phyloP scores from a whole-genome alignment of 1,140 invertebrate genomes.

The Cydia splendana region DNA sequence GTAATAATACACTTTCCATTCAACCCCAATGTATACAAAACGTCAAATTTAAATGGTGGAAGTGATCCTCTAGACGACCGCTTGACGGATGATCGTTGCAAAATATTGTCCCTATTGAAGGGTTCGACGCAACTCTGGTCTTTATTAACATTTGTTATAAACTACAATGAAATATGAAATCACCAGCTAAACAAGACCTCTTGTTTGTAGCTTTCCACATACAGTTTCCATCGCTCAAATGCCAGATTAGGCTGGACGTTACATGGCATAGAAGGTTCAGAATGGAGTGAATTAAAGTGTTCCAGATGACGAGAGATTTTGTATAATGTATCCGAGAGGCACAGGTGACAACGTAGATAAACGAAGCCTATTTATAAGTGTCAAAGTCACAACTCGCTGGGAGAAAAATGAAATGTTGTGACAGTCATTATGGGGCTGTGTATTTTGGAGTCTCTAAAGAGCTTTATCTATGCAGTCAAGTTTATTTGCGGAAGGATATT shows the following conservation, averaged over 20 bases:
- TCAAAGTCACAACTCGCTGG: constrained; percentile 47
- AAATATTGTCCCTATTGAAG: constrained; percentile 46
- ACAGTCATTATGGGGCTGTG: constrained; percentile 34
- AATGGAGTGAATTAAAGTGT: constrained; percentile 8
- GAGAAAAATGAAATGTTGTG: constrained; percentile 34
- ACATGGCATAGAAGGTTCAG: constrained; percentile 14
- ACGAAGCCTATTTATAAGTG: constrained; percentile 62
- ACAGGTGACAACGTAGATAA: constrained; percentile 55
- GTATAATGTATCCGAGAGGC: constrained; percentile 39
- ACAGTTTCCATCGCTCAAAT: neutral
- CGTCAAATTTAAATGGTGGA: constrained; percentile 55
- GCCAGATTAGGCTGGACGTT: neutral
- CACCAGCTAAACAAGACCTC: neutral
- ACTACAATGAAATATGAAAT: neutral
- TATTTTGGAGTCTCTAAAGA: neutral
- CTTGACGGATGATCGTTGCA: constrained; percentile 51
- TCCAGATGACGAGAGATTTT: constrained; percentile 26
- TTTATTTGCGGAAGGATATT: neutral
- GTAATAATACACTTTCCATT: constrained; percentile 11
- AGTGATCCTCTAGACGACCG: constrained; percentile 44
- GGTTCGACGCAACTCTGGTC: constrained; percentile 37
- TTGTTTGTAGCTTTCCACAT: neutral
- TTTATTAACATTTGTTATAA: constrained; percentile 20
- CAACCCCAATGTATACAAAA: constrained; percentile 34
- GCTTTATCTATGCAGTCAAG: neutral